Percentiles rank a stretch among this genome's conserved stretches.
phyloP scores from a whole-genome alignment of 53 echinoderm and acorn worm genomes.

The Echinometra lucunter region DNA sequence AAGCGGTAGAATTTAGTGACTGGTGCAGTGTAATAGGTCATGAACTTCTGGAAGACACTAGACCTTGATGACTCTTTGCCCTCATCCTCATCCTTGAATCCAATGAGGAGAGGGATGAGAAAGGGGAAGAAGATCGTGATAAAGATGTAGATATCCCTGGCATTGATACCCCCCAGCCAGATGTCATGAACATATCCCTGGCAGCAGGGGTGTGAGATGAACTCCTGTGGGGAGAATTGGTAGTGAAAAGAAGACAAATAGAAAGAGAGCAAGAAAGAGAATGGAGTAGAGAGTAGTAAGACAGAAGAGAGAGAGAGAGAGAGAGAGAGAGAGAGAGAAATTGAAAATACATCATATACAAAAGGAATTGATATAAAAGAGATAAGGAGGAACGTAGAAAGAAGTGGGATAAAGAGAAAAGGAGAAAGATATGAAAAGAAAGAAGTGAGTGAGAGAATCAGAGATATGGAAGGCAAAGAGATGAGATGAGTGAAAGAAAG shows the following conservation, averaged over 20 bases:
- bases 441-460: no score
- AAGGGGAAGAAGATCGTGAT: slow-evolving; percentile 76
- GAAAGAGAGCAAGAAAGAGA: background rate
- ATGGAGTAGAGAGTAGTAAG: background rate
- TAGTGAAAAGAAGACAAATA: background rate
- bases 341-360: background rate
- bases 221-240: slow-evolving; percentile 61
- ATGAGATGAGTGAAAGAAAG: no score
- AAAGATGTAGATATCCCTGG: slow-evolving; percentile 57
- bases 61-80: background rate
- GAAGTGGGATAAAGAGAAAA: no score
- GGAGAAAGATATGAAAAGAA: no score
- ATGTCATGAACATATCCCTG: slow-evolving; percentile 76
- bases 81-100: slow-evolving; percentile 62
- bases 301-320: background rate
- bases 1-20: slow-evolving; percentile 75
- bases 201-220: slow-evolving; percentile 83
- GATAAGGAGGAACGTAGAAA: background rate
- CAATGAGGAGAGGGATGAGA: slow-evolving; percentile 68
- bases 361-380: background rate
- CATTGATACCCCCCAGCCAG: slow-evolving; percentile 76
- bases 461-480: no score
- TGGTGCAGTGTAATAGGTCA: slow-evolving; percentile 81
- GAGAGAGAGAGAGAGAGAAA: no score
- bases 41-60: slow-evolving; percentile 55